Evolutionary conservation across 2,888 invertebrate genomes (phyloP), one percentile per base, ranked within the genome.

Genomic region (Lymantria monacha): DNA sequence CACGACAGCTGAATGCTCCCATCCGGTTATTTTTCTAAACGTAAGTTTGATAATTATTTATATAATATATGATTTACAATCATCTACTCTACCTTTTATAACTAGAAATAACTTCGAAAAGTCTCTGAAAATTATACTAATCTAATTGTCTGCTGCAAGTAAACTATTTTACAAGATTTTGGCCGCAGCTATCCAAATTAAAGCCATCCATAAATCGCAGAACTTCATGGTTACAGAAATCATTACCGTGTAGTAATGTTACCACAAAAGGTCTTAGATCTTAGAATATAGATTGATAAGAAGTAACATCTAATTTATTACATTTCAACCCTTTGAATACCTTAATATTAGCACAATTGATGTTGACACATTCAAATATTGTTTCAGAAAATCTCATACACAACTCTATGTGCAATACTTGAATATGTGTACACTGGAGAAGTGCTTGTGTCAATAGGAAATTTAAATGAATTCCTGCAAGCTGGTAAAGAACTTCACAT

Each of bases 351-450:
- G n/a, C n/a, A n/a, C n/a, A n/a, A n/a, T n/a, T n/a, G n/a, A n/a
- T 22, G 5, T 5, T 22, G 22, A 22, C 5, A 2, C 2, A 22
- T 22, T 22, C 5, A 22, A 1, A 38, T 49, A 51, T 51, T 47
- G 51, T 50, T 49, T 14, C 74, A 89, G 89, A 87, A 85, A 77
- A 73, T 86, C 13, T 85, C 88, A 3, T 83, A 81, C 55, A 55
- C 69, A 48, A 87, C 86, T 8, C 61, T 89, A 14, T 74, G 78
- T 51, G 68, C 80, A 10, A 66, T 89, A 42, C 60, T 89, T 41
- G 88, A 89, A 55, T 89, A 89, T 61, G 78, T 89, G 15, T 90
- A 90, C 60, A 87, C 85, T 0, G 90, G 90, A 0, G 87, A 90
- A 50, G 86, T 83, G 1, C 43, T 80, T 13, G 77, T 90, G 1